A percentile compares a stretch with the other conserved stretches of the same genome.
phyloP scores from a whole-genome alignment of 1,140 invertebrate species.

The Zaprionus ghesquierei region DNA sequence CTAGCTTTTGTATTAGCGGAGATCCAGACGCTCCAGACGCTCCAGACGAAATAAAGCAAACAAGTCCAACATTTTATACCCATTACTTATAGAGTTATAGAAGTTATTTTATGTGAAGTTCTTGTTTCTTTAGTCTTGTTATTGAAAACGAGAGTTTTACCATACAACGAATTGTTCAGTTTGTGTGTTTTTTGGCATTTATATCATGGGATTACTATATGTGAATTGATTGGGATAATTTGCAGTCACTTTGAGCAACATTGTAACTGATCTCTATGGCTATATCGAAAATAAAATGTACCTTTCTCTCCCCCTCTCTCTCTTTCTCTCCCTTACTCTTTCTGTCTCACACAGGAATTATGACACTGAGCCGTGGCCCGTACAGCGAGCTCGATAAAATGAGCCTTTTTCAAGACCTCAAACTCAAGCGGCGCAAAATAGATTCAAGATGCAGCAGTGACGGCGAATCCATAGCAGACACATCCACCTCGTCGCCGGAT shows the following conservation, averaged over 20 bases:
- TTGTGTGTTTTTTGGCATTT: too few relatives aligned
- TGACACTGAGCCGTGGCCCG: constrained; percentile 97
- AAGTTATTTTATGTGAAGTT: too few relatives aligned
- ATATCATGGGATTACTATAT: too few relatives aligned
- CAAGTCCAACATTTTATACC: too few relatives aligned
- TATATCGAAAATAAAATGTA: neutral
- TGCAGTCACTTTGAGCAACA: neutral
- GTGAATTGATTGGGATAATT: too few relatives aligned
- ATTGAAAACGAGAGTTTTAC: too few relatives aligned
- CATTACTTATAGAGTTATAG: too few relatives aligned
- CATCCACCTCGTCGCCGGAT: constrained; percentile 93
- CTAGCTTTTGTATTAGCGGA: too few relatives aligned
- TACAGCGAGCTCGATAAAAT: constrained; percentile 97
- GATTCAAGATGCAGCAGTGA: constrained; percentile 97
- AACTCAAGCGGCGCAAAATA: constrained; percentile 98
- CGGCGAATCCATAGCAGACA: constrained; percentile 95
- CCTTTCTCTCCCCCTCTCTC: neutral
- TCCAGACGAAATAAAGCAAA: too few relatives aligned
- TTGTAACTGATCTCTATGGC: neutral
- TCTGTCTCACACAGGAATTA: constrained; percentile 89
- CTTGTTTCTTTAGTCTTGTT: too few relatives aligned
- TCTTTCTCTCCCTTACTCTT: neutral
- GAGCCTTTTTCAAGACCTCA: constrained; percentile 99
- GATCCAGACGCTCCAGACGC: too few relatives aligned
- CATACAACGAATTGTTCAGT: too few relatives aligned